Conservation (phyloP, 2,888 invertebrate genomes). For the Drosophila borealis region DNA sequence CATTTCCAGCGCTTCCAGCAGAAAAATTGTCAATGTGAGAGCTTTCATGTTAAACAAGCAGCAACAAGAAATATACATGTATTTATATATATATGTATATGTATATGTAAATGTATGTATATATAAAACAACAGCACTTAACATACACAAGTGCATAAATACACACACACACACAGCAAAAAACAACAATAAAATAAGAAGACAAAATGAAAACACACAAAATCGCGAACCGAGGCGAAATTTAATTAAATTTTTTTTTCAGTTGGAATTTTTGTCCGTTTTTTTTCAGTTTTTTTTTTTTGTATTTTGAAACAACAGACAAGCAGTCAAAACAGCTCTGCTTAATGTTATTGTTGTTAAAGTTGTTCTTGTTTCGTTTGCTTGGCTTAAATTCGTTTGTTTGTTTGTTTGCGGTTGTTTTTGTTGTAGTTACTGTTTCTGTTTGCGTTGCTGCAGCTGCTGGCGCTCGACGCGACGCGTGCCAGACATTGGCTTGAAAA, state of each 20-base stretch:
- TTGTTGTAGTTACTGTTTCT: slow-evolving; percentile 28
- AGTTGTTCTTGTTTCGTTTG: slow-evolving; percentile 39
- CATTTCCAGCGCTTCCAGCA: slow-evolving; percentile 14
- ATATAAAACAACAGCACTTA: slow-evolving; percentile 23
- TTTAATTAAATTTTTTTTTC: slow-evolving; percentile 45
- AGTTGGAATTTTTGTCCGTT: slow-evolving; percentile 31
- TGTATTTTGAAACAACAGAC: slow-evolving; percentile 28
- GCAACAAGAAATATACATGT: slow-evolving; percentile 42
- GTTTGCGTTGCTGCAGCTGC: slow-evolving; percentile 49
- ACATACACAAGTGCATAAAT: slow-evolving; percentile 23
- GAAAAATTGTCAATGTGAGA: slow-evolving; percentile 40
- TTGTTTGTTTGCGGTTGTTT: slow-evolving; percentile 21
- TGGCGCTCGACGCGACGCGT: slow-evolving; percentile 34
- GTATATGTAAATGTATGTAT: not conserved
- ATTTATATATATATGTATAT: slow-evolving; percentile 5
- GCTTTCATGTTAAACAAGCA: slow-evolving; percentile 53
- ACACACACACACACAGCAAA: slow-evolving; percentile 25
- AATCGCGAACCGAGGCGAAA: slow-evolving; percentile 51
- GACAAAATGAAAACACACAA: slow-evolving; percentile 55
- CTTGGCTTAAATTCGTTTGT: slow-evolving; percentile 13
- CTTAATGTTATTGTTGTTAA: slow-evolving; percentile 50
- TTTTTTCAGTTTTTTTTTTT: slow-evolving; percentile 20
- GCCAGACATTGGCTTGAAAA: slow-evolving; percentile 42
- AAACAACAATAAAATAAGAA: slow-evolving; percentile 38
- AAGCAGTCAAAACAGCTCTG: slow-evolving; percentile 41